phyloP scores from a whole-genome alignment of 1,140 invertebrate genomes.

The Diachasmimorpha longicaudata region DNA sequence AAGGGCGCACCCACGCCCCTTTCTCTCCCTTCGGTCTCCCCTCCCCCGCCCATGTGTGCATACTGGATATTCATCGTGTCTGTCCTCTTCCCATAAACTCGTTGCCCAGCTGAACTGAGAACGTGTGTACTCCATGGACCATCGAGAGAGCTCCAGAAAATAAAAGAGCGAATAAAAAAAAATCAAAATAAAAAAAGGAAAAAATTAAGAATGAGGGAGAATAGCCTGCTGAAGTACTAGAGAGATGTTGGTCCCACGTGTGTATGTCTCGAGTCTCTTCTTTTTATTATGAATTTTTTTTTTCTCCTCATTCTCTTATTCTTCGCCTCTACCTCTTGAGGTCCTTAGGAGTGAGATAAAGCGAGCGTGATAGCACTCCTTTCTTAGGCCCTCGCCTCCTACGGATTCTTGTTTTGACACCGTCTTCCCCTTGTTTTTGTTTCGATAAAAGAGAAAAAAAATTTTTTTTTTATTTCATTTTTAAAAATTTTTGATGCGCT shows the following conservation, averaged over 20 bases:
- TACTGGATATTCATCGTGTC: neutral
- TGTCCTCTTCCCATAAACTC: constrained; percentile 19
- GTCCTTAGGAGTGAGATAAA: constrained; percentile 45
- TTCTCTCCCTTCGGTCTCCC: neutral
- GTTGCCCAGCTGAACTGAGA: neutral
- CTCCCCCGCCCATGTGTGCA: neutral
- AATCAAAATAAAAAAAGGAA: neutral
- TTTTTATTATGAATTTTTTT: neutral
- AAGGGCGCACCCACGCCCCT: constrained; percentile 57
- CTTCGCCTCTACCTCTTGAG: constrained; percentile 33
- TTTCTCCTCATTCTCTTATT: neutral
- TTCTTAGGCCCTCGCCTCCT: constrained; percentile 29
- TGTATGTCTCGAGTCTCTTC: constrained; percentile 13
- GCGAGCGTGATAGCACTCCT: constrained; percentile 45
- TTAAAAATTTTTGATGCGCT: too few species aligned
- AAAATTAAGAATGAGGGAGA: constrained; percentile 4
- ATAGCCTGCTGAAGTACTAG: neutral
- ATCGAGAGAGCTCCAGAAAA: neutral
- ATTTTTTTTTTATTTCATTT: constrained; percentile 4
- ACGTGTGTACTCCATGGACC: neutral
- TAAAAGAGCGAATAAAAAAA: neutral
- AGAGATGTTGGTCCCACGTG: neutral
- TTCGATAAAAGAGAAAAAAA: too few species aligned
- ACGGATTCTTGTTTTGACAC: constrained; percentile 27
- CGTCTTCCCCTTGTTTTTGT: neutral